Conservation (phyloP, 2,888 invertebrate species). For the Thelaira solivaga region DNA sequence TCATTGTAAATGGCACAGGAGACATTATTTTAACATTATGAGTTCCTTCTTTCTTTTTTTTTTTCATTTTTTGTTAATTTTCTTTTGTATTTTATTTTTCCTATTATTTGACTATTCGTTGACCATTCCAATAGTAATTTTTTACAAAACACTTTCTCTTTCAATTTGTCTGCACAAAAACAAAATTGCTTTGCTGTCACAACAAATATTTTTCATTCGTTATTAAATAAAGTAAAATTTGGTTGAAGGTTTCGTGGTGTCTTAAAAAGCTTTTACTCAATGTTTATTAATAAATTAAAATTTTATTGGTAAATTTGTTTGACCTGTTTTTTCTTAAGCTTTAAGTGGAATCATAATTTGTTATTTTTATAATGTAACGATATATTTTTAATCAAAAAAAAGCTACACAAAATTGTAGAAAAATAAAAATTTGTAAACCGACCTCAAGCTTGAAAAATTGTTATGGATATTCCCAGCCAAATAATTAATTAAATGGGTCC, state of each 20-base stretch:
- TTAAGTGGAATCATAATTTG: too few species aligned
- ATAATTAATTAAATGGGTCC: too few species aligned
- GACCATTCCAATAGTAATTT: slow-evolving; percentile 41
- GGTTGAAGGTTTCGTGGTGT: neutral
- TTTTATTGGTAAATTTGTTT: too few species aligned
- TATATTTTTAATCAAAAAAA: neutral
- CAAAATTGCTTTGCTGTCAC: slow-evolving; percentile 3
- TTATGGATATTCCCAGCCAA: too few species aligned
- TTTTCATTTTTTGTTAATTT: neutral
- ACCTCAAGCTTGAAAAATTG: too few species aligned
- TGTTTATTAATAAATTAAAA: too few species aligned
- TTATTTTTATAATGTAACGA: too few species aligned
- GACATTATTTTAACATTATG: slow-evolving; percentile 40
- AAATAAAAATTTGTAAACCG: too few species aligned
- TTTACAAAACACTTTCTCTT: slow-evolving; percentile 14
- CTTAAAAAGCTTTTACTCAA: too few species aligned
- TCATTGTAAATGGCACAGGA: slow-evolving; percentile 56
- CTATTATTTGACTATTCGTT: slow-evolving; percentile 51
- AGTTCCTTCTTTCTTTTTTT: neutral
- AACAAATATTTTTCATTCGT: neutral
- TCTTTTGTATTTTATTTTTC: neutral
- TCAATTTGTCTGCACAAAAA: slow-evolving; percentile 3
- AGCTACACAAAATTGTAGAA: too few species aligned
- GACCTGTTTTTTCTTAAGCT: too few species aligned
- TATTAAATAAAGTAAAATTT: neutral